These are phyloP conservation scores for Struthidea cinerea DNA, from an alignment of 2,113 vertebrate species.

Conservation along the genomic window DNA sequence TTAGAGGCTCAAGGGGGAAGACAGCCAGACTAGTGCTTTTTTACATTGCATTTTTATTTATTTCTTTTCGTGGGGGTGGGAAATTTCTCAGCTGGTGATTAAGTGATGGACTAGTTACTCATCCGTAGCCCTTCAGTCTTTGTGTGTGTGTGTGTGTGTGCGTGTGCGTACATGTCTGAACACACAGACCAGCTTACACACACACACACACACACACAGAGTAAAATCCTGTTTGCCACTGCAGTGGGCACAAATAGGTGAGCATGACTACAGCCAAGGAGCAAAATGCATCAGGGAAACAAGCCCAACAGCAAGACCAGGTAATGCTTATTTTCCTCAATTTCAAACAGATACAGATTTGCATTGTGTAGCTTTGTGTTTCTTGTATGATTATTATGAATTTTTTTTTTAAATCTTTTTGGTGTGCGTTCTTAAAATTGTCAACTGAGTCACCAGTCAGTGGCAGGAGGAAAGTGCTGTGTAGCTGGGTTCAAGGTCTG, in stretches of 20 bases:
- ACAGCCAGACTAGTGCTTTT: conserved; percentile 41
- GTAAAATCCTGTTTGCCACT: conserved; percentile 52
- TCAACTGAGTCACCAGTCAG: conserved; percentile 25
- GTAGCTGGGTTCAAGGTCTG: conserved; percentile 27
- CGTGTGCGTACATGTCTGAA: conserved; percentile 12
- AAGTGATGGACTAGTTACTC: conserved; percentile 71
- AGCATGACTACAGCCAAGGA: conserved; percentile 97
- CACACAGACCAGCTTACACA: conserved; percentile 25
- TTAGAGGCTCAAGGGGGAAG: conserved; percentile 50
- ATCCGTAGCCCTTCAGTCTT: conserved; percentile 30
- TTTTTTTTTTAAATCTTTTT: background rate
- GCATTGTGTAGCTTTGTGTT: background rate
- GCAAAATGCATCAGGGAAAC: conserved; percentile 80
- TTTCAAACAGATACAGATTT: conserved; percentile 5
- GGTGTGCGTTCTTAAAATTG: background rate
- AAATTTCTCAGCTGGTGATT: conserved; percentile 52
- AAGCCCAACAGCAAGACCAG: conserved; percentile 90
- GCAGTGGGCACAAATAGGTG: conserved; percentile 62
- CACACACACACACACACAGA: conserved; percentile 1
- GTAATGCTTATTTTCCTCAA: conserved; percentile 74
- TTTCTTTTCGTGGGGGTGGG: conserved; percentile 56
- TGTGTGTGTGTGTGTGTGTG: background rate
- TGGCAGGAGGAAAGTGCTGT: background rate
- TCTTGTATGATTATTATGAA: background rate
- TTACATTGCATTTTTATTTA: conserved; percentile 4